These are phyloP conservation scores for Caenorhabditis sinica DNA, from an alignment of 2,888 invertebrate genomes.

Conservation along the genomic window DNA sequence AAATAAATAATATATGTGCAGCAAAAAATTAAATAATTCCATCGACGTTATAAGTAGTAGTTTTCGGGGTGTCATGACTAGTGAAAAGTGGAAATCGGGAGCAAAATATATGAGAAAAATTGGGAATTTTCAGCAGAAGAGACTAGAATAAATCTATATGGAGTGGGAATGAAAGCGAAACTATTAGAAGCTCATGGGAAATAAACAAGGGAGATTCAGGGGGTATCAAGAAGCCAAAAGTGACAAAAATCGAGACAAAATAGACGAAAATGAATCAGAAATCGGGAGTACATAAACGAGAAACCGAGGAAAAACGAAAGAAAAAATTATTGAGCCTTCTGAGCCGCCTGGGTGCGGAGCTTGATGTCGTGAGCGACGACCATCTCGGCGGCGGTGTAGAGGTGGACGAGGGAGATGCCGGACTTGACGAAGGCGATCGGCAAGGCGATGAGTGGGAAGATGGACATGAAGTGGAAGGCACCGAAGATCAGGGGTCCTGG, in stretches of 20 bases:
- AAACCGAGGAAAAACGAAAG: not conserved
- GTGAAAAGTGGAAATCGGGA: not conserved
- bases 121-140: not conserved
- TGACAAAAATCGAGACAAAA: not conserved
- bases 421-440: conserved; percentile 94
- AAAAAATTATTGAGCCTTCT: conserved; percentile 30
- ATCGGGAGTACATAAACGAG: not conserved
- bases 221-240: not conserved
- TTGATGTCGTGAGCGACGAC: conserved; percentile 71
- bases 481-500: conserved; percentile 73
- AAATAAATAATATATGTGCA: conserved; percentile 9
- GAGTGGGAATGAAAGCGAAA: not conserved
- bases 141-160: not conserved
- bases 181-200: not conserved
- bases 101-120: not conserved
- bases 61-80: not conserved
- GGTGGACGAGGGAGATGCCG: conserved; percentile 92
- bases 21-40: not conserved
- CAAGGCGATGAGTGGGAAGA: conserved; percentile 86
- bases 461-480: conserved; percentile 69
- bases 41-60: not conserved
- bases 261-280: not conserved
- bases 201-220: not conserved
- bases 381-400: conserved; percentile 88
- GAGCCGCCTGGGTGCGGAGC: conserved; percentile 33